Conservation (phyloP, 2,113 vertebrate genomes). For the Perca flavescens region DNA sequence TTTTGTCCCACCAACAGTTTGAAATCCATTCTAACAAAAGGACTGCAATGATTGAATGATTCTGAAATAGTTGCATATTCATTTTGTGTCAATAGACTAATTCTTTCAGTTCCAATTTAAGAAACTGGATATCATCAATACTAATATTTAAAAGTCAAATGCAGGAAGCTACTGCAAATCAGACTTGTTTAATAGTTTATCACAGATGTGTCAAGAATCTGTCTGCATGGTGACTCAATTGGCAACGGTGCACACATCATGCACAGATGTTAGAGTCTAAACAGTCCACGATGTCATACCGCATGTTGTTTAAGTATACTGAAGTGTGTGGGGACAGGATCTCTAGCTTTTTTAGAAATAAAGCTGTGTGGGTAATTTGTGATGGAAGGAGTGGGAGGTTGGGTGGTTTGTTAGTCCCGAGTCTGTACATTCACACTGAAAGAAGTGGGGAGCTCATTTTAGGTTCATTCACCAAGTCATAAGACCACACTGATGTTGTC, state of each 20-base stretch:
- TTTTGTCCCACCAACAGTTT: neutral
- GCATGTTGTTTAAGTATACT: neutral
- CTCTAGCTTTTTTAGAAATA: neutral
- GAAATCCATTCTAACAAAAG: neutral
- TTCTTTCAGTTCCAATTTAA: neutral
- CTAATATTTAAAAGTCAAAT: neutral
- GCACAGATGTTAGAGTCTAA: neutral
- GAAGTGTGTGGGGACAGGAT: neutral
- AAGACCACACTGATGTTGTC: neutral
- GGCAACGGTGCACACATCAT: neutral
- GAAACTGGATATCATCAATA: neutral
- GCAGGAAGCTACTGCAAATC: neutral
- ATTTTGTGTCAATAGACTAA: neutral
- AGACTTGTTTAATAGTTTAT: neutral
- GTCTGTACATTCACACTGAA: slow-evolving; percentile 6
- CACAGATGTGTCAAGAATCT: neutral
- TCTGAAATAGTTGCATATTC: neutral
- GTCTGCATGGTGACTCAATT: neutral
- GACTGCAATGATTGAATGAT: neutral
- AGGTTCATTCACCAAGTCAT: neutral
- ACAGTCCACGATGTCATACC: neutral
- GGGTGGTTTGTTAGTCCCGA: slow-evolving; percentile 4
- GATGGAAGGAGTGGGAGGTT: slow-evolving; percentile 2
- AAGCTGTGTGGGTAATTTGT: neutral
- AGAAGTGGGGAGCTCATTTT: neutral